Percentiles rank a stretch among this genome's conserved stretches.
These are phyloP conservation scores for Galaxea fascicularis DNA, from an alignment of 92 coral and sea anemone species.

Conservation along the genomic window DNA sequence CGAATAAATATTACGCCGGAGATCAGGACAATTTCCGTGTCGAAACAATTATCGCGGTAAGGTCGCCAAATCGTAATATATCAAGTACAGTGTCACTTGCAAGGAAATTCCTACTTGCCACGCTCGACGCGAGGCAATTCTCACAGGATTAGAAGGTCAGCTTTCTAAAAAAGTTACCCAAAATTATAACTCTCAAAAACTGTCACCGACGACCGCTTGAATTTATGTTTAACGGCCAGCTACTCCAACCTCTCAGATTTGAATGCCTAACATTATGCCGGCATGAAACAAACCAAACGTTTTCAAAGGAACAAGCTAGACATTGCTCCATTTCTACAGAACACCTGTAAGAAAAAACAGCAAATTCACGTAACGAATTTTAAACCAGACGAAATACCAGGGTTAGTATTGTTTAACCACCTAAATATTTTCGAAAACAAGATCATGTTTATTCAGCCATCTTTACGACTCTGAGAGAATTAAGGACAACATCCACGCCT, in stretches of 20 bases:
- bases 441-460: conserved; percentile 31
- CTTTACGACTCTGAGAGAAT: conserved; percentile 8
- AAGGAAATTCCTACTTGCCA: not conserved
- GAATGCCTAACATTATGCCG: not conserved
- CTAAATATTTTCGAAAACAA: conserved; percentile 44
- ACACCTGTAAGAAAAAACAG: conserved; percentile 2
- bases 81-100: not conserved
- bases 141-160: not conserved
- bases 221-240: not conserved
- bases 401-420: conserved; percentile 37
- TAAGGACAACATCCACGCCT: conserved; percentile 19
- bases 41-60: conserved; percentile 36
- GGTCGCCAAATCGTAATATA: conserved; percentile 5
- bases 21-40: conserved; percentile 47
- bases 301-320: not conserved
- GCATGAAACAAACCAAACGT: no score
- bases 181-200: not conserved
- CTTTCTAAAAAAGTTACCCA: not conserved
- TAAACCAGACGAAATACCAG: conserved; percentile 19
- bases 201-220: not conserved
- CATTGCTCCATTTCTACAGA: not conserved
- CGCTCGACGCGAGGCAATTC: conserved; percentile 3
- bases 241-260: not conserved
- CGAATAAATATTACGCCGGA: conserved; percentile 6
- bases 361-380: not conserved